Percentiles rank a stretch among this genome's conserved stretches.
Evolutionary conservation across 2,113 vertebrate genomes (phyloP).

Genomic region (Polypterus senegalus): DNA sequence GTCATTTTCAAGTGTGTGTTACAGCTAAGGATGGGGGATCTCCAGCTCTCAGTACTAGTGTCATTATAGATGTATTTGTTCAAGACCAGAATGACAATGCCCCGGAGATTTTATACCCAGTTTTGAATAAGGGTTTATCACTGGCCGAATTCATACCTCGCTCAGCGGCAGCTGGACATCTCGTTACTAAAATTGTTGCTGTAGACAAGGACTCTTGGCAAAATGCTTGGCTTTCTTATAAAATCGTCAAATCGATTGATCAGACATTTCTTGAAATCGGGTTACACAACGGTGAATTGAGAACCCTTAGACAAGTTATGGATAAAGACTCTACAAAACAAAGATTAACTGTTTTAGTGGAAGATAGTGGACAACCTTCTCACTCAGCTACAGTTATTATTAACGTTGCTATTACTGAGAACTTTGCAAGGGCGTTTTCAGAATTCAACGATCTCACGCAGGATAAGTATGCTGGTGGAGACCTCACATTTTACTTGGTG

Average conservation of each 20-base stretch:
- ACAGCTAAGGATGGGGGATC: constrained; percentile 40
- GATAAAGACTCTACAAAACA: constrained; percentile 24
- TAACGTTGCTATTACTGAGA: constrained; percentile 5
- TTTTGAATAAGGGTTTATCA: too few relatives aligned
- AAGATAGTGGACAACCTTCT: constrained; percentile 26
- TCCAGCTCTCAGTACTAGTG: constrained; percentile 15
- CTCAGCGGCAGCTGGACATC: constrained; percentile 12
- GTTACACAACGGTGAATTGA: constrained; percentile 31
- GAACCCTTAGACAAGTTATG: constrained; percentile 19
- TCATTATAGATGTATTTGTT: constrained; percentile 19
- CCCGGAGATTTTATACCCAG: too few relatives aligned
- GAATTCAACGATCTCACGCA: constrained; percentile 14
- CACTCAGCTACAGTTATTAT: constrained; percentile 18
- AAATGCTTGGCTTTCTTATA: too few relatives aligned
- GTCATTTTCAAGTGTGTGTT: constrained; percentile 28
- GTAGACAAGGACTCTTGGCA: constrained; percentile 38
- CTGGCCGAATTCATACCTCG: constrained; percentile 19
- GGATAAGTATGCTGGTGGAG: constrained; percentile 18
- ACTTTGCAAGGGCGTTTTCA: constrained; percentile 8
- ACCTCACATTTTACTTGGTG: constrained; percentile 17
- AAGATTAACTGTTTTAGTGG: constrained; percentile 27
- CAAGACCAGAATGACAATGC: constrained; percentile 32
- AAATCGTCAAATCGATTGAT: constrained; percentile 22
- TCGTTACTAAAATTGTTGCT: constrained; percentile 46
- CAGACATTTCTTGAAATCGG: constrained; percentile 29